phyloP scores from a whole-genome alignment of 2,888 invertebrate species.

The Himalopsyche kuldschensis region DNA sequence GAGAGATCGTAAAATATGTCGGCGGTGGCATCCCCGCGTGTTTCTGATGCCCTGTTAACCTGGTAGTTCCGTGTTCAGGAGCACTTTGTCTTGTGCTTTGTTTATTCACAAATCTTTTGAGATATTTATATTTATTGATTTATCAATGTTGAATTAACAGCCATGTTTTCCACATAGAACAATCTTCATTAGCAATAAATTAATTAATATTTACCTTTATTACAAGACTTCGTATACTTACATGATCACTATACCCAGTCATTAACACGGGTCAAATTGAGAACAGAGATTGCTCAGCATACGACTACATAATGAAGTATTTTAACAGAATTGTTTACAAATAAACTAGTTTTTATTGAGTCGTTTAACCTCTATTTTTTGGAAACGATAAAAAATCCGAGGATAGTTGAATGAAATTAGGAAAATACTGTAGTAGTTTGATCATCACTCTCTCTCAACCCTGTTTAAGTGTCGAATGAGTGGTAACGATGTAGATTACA shows the following conservation, averaged over 20 bases:
- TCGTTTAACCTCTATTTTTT: no score
- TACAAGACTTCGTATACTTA: neutral
- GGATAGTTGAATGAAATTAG: no score
- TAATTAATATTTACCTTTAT: neutral
- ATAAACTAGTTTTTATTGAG: no score
- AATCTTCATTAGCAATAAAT: neutral
- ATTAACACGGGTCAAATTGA: no score
- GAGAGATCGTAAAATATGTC: slow-evolving; percentile 25
- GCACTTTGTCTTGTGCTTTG: slow-evolving; percentile 18
- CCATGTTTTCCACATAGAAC: neutral
- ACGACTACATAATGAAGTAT: no score
- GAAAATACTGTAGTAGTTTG: no score
- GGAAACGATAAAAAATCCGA: no score
- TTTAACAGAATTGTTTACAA: no score
- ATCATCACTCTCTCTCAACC: no score
- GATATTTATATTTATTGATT: neutral
- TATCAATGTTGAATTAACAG: neutral
- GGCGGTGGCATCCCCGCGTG: slow-evolving; percentile 6
- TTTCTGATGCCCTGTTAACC: slow-evolving; percentile 15
- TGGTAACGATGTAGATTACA: no score
- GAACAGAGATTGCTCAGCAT: no score
- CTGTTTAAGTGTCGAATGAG: no score
- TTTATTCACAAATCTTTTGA: neutral
- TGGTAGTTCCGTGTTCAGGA: slow-evolving; percentile 30
- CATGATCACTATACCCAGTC: neutral